Conservation (phyloP, 2,888 invertebrate genomes). For the Eristalis tenax region DNA sequence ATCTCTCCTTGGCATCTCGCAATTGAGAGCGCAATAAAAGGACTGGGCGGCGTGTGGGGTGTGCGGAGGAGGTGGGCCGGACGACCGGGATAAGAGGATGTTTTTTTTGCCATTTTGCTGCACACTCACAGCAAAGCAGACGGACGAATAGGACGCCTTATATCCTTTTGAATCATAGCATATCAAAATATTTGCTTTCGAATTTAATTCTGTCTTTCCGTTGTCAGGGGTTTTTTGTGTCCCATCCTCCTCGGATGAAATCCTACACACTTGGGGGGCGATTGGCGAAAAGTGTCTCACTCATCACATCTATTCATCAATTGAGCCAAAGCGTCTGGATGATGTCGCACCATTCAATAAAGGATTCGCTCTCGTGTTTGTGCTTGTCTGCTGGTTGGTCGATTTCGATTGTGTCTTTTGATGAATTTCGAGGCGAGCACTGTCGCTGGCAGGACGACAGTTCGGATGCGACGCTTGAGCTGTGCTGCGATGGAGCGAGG, state of each 20-base stretch:
- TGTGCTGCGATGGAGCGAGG: neutral
- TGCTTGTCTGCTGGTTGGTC: constrained; percentile 12
- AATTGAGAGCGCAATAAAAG: constrained; percentile 63
- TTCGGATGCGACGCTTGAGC: no score
- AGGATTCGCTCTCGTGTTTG: constrained; percentile 25
- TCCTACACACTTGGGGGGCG: constrained; percentile 36
- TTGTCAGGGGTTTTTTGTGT: neutral
- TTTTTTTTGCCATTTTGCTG: neutral
- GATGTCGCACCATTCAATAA: constrained; percentile 56
- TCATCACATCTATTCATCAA: constrained; percentile 67
- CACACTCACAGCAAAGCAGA: neutral
- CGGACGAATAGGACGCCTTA: constrained; percentile 31
- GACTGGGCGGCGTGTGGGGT: neutral
- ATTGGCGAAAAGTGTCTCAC: constrained; percentile 62
- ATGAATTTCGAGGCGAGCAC: constrained; percentile 20
- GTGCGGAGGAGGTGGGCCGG: neutral
- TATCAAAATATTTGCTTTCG: constrained; percentile 68
- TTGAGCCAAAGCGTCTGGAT: constrained; percentile 44
- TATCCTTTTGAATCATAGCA: constrained; percentile 56
- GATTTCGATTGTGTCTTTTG: constrained; percentile 50
- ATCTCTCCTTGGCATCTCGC: constrained; percentile 53
- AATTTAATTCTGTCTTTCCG: constrained; percentile 37
- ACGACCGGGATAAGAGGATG: neutral
- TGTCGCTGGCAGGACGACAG: neutral
- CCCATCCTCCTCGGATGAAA: constrained; percentile 9